Evolutionary conservation across 2,888 invertebrate species (phyloP), one percentile per base, ranked within the genome.

Genomic region (Cartodere bifasciata): DNA sequence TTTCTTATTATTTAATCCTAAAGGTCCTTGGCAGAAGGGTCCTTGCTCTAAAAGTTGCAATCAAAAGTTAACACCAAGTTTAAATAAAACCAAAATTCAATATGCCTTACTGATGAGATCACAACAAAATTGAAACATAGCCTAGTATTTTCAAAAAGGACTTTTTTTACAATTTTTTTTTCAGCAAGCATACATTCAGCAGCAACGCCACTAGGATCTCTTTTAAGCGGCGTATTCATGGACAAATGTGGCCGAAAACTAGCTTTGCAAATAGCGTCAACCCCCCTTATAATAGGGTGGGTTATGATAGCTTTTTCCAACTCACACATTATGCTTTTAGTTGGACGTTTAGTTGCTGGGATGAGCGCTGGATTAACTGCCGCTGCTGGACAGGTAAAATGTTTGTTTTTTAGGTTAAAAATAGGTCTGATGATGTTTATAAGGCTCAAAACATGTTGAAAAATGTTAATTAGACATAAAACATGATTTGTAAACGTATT

Each of bases 141-240:
- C 12, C 23, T n/a, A 9, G 11, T 13, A 4, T 25, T 25, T 4
- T 11, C 4, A 7, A 5, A 25, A 25, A 15, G n/a, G 3, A n/a
- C 13, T 11, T 10, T 3, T 11, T 3, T 24, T 3, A 11, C 4
- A 16, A 2, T 16, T 32, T 33, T 35, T 36, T 32, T 52, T 52
- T 5, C 61, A 83, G 83, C 82, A 3, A 79, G 81, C 45, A 70
- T 83, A 7, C 83, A 83, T 50, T 82, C 82, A 15, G 70, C 80
- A 32, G 80, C 82, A 0, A 80, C 82, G 0, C 83, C 83, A 0
- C 49, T 81, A 1, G 83, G 82, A 1, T 75, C 81, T 1, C 58
- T 83, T 46, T 43, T 78, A 17, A 78, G 81, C 1, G 83, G 81
- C 0, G 68, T 78, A 0, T 55, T 80, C 28, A 74, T 80, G 62